Percentiles rank a stretch among this genome's conserved stretches.
These are phyloP conservation scores for Chrysaora quinquecirrha DNA, from an alignment of 30 jellyfish, hydroid and myxozoan species.

Conservation along the genomic window DNA sequence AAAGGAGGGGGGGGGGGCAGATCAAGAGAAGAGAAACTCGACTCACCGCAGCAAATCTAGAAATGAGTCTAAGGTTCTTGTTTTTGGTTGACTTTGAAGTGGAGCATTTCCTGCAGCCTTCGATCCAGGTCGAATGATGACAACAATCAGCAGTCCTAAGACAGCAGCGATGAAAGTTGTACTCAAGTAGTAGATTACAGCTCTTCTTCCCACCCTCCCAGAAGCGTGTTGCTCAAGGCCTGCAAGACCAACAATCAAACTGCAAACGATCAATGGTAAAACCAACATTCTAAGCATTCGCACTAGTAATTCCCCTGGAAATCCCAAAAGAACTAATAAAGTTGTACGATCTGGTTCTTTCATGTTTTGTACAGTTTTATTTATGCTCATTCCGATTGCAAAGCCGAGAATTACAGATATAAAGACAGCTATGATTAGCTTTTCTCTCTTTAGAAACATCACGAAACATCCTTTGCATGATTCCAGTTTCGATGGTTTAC, in stretches of 20 bases:
- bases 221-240: constrained; percentile 94
- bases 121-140: constrained; percentile 65
- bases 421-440: constrained; percentile 70
- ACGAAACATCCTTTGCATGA: constrained; percentile 37
- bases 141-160: constrained; percentile 74
- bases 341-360: constrained; percentile 84
- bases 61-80: constrained; percentile 72
- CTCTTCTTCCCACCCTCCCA: constrained; percentile 85
- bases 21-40: no score
- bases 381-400: constrained; percentile 72
- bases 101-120: constrained; percentile 19
- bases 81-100: constrained; percentile 41
- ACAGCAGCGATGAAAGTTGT: constrained; percentile 80
- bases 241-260: constrained; percentile 96
- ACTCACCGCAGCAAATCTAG: constrained; percentile 70
- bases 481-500: neutral
- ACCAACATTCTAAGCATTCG: constrained; percentile 84
- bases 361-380: constrained; percentile 62
- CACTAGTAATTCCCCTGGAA: constrained; percentile 87
- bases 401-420: constrained; percentile 75
- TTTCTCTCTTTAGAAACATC: constrained; percentile 51
- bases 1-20: no score
- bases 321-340: constrained; percentile 61
- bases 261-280: constrained; percentile 82
- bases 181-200: constrained; percentile 61